Evolutionary conservation across 2,113 vertebrate genomes (phyloP), one percentile per base, ranked within the genome.

Genomic region (Tympanuchus pallidicinctus): DNA sequence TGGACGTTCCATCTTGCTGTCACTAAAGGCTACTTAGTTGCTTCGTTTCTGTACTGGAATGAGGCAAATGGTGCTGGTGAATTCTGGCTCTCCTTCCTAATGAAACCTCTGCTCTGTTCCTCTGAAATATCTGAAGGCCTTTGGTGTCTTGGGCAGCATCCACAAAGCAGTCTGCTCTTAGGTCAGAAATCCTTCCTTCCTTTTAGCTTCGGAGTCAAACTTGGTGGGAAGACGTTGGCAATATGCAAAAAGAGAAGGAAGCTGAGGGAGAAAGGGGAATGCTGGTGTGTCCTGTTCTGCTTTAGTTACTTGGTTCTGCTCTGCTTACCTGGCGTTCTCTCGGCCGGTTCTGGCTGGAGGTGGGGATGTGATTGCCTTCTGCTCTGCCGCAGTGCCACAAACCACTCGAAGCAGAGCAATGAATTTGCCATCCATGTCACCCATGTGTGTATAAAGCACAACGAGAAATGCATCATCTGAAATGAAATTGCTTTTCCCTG

Each of bases 61-160:
- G 11, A 47, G 28, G 57, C 72, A 82, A 45, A 27, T 10, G 10
- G 1, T 5, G 48, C 42, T 16, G 30, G 43, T 59, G 87, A n/a
- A 60, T 79, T 91, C 94, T 91, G 92, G 32, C 90, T 88, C 88
- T 86, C 90, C 52, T 88, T 97, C 83, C 66, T 73, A 43, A 5
- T 91, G 86, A 88, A 56, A 91, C 90, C 93, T 92, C 88, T 90
- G 56, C 87, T 91, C 34, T 64, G 73, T 90, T 90, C 94, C 80
- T 92, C 56, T 42, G 89, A 95, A 56, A 82, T 69, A 86, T 82
- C 93, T 97, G 74, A 72, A 79, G 72, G 8, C 12, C 86, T 54
- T 93, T 82, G 87, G 66, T 82, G 81, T 90, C 92, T 85, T 93
- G 90, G 64, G 70, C 63, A 95, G 52, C 50, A 90, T 70, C 52